Evolutionary conservation across 2,113 vertebrate species (phyloP).

Genomic region (Argyrosomus japonicus): DNA sequence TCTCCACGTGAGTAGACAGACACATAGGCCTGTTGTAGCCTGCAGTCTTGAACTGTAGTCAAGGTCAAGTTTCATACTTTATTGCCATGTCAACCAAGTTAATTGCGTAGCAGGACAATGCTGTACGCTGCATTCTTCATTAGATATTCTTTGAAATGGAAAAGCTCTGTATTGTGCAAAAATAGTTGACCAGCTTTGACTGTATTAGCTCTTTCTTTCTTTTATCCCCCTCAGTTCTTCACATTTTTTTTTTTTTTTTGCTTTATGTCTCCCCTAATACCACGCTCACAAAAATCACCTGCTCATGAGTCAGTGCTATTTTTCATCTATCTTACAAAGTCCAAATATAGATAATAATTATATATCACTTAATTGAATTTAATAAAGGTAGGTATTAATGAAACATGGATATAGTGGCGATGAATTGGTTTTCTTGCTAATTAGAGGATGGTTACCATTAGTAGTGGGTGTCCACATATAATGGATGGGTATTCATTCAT

Average conservation of each 20-base stretch:
- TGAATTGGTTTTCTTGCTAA: conserved; percentile 64
- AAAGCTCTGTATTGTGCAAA: neutral
- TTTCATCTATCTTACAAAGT: conserved; percentile 8
- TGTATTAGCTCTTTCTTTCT: neutral
- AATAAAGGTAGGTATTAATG: conserved; percentile 64
- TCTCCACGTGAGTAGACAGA: conserved; percentile 43
- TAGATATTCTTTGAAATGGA: neutral
- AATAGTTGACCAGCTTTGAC: conserved; percentile 5
- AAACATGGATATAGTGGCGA: conserved; percentile 53
- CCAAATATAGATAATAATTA: conserved; percentile 61
- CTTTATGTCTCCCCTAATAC: neutral
- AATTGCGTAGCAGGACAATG: neutral
- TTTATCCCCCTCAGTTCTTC: neutral
- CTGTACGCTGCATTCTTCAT: neutral
- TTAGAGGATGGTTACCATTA: conserved; percentile 64
- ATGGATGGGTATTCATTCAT: conserved; percentile 62
- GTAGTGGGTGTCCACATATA: conserved; percentile 62
- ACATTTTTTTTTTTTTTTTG: neutral
- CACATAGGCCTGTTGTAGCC: conserved; percentile 32
- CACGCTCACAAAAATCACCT: conserved; percentile 10
- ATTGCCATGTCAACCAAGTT: conserved; percentile 32
- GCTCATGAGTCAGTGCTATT: conserved; percentile 10
- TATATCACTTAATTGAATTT: conserved; percentile 49
- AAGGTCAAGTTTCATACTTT: conserved; percentile 33
- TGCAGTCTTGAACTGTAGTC: neutral